These are phyloP conservation scores for Drosophila novamexicana DNA, from an alignment of 1,140 invertebrate species.

Conservation along the genomic window DNA sequence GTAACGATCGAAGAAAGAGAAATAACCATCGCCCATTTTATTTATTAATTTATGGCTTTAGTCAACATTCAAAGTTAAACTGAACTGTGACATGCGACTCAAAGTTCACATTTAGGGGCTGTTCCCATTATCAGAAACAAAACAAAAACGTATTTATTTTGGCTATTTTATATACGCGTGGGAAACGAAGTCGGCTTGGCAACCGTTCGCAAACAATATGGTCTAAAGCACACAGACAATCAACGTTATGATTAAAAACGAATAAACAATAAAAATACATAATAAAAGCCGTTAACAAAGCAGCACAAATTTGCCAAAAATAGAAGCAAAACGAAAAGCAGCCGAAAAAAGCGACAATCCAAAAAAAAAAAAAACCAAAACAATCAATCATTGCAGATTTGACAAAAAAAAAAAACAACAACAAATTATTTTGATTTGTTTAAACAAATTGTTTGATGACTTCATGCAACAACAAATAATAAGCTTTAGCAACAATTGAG, in stretches of 20 bases:
- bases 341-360: conserved; percentile 6
- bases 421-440: conserved; percentile 30
- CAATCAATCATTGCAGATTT: conserved; percentile 63
- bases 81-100: conserved; percentile 33
- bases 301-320: conserved; percentile 40
- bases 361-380: conserved; percentile 40
- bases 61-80: neutral
- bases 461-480: conserved; percentile 65
- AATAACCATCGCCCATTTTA: neutral
- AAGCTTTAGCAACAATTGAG: conserved; percentile 26
- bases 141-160: conserved; percentile 22
- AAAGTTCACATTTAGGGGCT: conserved; percentile 43
- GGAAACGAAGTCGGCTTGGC: conserved; percentile 59
- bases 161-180: conserved; percentile 52
- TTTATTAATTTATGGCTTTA: neutral
- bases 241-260: conserved; percentile 79
- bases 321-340: conserved; percentile 8
- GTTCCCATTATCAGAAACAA: conserved; percentile 33
- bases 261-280: conserved; percentile 72
- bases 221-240: conserved; percentile 57
- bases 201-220: conserved; percentile 45
- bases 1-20: neutral
- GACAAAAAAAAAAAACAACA: conserved; percentile 22
- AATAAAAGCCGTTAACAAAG: conserved; percentile 41
- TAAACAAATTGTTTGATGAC: conserved; percentile 74